Evolutionary conservation across 2,113 vertebrate genomes (phyloP).

Genomic region (Xenopus borealis): DNA sequence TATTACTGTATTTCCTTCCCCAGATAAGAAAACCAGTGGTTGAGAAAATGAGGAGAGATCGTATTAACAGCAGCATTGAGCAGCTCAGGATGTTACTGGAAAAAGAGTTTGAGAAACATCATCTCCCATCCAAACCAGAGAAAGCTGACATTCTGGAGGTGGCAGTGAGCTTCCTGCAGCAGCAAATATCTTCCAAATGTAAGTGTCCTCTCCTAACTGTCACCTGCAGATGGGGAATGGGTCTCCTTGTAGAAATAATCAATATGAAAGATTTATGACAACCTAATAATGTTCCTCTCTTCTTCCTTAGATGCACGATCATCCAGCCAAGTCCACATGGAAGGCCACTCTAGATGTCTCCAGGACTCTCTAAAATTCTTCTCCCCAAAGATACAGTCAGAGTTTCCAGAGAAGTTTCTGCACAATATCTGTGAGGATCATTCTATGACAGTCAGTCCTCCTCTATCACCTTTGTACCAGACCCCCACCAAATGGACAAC

Average conservation of each 20-base stretch:
- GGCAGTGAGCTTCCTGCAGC: constrained; percentile 73
- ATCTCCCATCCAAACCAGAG: constrained; percentile 75
- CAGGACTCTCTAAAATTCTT: constrained; percentile 57
- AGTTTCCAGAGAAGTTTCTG: constrained; percentile 48
- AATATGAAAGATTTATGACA: not conserved
- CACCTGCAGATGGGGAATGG: not conserved
- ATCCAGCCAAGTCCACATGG: constrained; percentile 39
- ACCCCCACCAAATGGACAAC: constrained; percentile 21
- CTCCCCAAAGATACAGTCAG: constrained; percentile 45
- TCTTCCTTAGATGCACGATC: constrained; percentile 18
- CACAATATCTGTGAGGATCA: constrained; percentile 48
- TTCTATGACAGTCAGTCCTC: not conserved
- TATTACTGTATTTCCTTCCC: not conserved
- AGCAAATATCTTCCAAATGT: constrained; percentile 42
- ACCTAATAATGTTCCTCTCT: not conserved
- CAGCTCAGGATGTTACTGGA: constrained; percentile 71
- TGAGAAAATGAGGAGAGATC: constrained; percentile 77
- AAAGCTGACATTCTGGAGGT: constrained; percentile 80
- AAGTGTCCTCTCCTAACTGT: constrained; percentile 22
- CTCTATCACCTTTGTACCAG: not conserved
- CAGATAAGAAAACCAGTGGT: constrained; percentile 73
- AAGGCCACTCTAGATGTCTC: constrained; percentile 56
- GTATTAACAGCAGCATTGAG: constrained; percentile 77
- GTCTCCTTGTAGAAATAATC: not conserved
- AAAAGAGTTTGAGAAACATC: constrained; percentile 68